These are phyloP conservation scores for Pseudomugil tenellus DNA, from an alignment of 2,797 vertebrate species.

Conservation along the genomic window DNA sequence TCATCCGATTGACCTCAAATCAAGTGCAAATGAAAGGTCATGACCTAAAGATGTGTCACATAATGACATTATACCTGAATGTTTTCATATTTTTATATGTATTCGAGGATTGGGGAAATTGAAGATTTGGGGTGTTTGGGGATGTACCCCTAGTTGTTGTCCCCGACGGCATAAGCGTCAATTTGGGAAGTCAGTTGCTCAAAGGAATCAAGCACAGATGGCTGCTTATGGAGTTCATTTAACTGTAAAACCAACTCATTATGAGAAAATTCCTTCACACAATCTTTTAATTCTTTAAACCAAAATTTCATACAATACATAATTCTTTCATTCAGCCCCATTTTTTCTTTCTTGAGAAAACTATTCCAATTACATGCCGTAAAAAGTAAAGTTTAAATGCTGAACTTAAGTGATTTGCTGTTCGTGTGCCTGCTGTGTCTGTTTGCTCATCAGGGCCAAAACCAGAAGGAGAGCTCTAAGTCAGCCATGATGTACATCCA, in stretches of 20 bases:
- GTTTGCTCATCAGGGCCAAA: constrained; percentile 82
- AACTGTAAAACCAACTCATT: constrained; percentile 47
- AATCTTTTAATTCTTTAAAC: constrained; percentile 24
- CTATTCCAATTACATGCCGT: constrained; percentile 21
- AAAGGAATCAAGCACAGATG: constrained; percentile 41
- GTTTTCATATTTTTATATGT: too few relatives aligned
- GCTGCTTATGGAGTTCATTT: constrained; percentile 36
- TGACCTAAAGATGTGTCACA: too few relatives aligned
- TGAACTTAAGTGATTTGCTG: neutral
- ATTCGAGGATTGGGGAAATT: too few relatives aligned
- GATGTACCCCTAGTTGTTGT: too few relatives aligned
- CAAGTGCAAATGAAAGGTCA: too few relatives aligned
- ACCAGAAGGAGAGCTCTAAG: constrained; percentile 88
- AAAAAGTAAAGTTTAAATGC: constrained; percentile 17
- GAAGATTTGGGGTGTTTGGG: too few relatives aligned
- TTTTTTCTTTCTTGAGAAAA: constrained; percentile 31
- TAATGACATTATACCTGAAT: too few relatives aligned
- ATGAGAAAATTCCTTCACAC: constrained; percentile 16
- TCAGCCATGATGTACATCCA: constrained; percentile 92
- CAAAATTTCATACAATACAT: constrained; percentile 34
- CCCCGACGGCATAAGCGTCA: neutral
- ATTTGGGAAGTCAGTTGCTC: neutral
- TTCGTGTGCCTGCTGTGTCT: constrained; percentile 3
- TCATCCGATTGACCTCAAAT: too few relatives aligned
- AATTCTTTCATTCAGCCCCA: constrained; percentile 13